Evolutionary conservation across 30 jellyfish, hydroid and myxozoan genomes (phyloP), one percentile per base, ranked within the genome.

Genomic region (Nemopilema nomurai): DNA sequence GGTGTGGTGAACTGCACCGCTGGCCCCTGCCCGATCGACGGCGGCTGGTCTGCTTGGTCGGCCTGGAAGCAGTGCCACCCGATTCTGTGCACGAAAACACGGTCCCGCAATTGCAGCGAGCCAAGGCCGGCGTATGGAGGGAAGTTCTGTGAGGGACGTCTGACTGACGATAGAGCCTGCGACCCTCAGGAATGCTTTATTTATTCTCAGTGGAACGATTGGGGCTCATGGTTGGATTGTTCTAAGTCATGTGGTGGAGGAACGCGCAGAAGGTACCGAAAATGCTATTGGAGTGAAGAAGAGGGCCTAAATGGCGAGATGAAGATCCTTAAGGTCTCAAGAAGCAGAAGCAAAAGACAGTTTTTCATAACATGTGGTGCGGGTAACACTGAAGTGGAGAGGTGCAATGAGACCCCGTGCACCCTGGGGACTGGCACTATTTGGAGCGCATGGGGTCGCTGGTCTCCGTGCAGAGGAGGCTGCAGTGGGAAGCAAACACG

Each of bases 171-270:
- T 21, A 24, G 67, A 18, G 30, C 68, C 0, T 95, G 99, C 71
- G 89, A 82, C 63, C 67, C 80, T 17, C 62, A 82, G 63, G 86
- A 77, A 28, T 95, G 98, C 82, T 51, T 64, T 53, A 57, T 89
- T n/a, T 87, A 79, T 77, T 73, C 95, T 23, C 83, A 84, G 31
- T 95, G 99, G 99, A 71, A 85, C 24, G 74, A 69, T 0, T 95
- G 99, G 99, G 96, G 91, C 16, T 26, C 87, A 29, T 95, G 99
- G 99, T 89, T 97, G 3, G 81, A n/a, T 18, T 95, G 99, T 53
- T 28, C 92, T 18, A 78, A 90, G 41, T 84, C 95, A 0, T 95
- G 99, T 67, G 87, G 80, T 41, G 94, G 97, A 7, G 99, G 99
- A 24, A 24, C 32, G 29, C 92, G 97, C n/a, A 95, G 87, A 28